Conservation (phyloP, 92 coral and sea anemone species). For the Parazoanthus atlanticus region DNA sequence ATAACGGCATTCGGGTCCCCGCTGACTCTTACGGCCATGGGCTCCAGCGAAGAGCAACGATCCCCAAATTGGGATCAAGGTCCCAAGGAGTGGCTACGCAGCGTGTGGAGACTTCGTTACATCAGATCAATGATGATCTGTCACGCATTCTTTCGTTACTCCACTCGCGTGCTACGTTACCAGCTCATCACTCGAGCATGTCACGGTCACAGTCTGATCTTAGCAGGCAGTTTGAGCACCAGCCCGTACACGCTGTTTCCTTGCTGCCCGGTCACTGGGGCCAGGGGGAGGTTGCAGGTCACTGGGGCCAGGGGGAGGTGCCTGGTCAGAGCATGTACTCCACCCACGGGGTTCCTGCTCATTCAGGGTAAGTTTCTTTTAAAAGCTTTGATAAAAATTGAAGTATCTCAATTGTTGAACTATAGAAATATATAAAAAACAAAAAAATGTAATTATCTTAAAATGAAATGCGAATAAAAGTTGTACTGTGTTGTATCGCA, state of each 20-base stretch:
- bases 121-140: slow-evolving; percentile 76
- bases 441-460: too few relatives aligned
- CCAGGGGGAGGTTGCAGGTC: neutral
- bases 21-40: slow-evolving; percentile 51
- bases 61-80: slow-evolving; percentile 13
- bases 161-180: slow-evolving; percentile 52
- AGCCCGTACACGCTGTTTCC: slow-evolving; percentile 16
- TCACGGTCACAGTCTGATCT: slow-evolving; percentile 52
- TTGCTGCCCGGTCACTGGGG: neutral
- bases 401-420: slow-evolving; percentile 47
- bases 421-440: too few relatives aligned
- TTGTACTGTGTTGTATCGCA: too few relatives aligned
- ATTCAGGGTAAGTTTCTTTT: slow-evolving; percentile 14
- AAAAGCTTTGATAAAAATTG: neutral
- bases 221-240: slow-evolving; percentile 30
- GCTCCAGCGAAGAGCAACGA: slow-evolving; percentile 54
- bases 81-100: slow-evolving; percentile 19
- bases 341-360: neutral
- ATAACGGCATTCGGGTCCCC: slow-evolving; percentile 53
- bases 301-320: neutral
- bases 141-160: slow-evolving; percentile 76
- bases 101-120: slow-evolving; percentile 76
- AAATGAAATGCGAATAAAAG: too few relatives aligned
- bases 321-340: neutral
- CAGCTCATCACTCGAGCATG: neutral